Evolutionary conservation across 2,113 vertebrate genomes (phyloP), one percentile per base, ranked within the genome.

Genomic region (Agelaius tricolor): DNA sequence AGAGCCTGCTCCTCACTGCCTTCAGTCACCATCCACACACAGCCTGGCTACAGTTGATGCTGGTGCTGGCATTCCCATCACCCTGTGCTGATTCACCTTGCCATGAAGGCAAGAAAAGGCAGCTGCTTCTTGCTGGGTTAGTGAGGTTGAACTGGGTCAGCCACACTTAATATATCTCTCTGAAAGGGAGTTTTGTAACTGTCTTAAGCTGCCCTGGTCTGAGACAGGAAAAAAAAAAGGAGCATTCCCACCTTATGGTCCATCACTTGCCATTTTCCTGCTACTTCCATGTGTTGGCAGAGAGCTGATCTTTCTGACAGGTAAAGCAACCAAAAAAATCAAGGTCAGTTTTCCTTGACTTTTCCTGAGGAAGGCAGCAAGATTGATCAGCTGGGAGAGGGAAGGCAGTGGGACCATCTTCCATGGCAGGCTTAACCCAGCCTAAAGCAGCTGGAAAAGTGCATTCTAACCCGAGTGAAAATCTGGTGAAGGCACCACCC

Each of bases 101-200:
- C 28, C 63, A 51, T 0, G 0, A 15, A 51, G n/a, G 26, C 20
- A 65, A 46, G 66, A 44, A 58, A 31, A 33, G 6, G 11, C 33
- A 35, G 4, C 47, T 87, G 71, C 44, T 67, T 55, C n/a, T 69
- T 76, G 39, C 39, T 35, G 44, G 61, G 74, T 82, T 24, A 59
- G 13, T 7, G 27, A 75, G 41, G 77, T 26, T 72, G 72, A 89
- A 55, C 22, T 46, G 41, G 52, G 35, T 87, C 27, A 57, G 71
- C 20, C 82, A 61, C 68, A 61, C 37, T 51, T 77, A 37, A 62
- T 37, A 52, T 7, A 30, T 30, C 16, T 49, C 51, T 65, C 30
- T 57, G n/a, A 93, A 81, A 33, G 15, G 31, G 28, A 71, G 35
- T 84, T 87, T 51, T 46, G 8, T 63, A 78, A 46, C 11, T 35